Percentiles rank a stretch among this genome's conserved stretches.
These are phyloP conservation scores for Saccopteryx bilineata DNA, from an alignment of 2,113 vertebrate species.

Conservation along the genomic window DNA sequence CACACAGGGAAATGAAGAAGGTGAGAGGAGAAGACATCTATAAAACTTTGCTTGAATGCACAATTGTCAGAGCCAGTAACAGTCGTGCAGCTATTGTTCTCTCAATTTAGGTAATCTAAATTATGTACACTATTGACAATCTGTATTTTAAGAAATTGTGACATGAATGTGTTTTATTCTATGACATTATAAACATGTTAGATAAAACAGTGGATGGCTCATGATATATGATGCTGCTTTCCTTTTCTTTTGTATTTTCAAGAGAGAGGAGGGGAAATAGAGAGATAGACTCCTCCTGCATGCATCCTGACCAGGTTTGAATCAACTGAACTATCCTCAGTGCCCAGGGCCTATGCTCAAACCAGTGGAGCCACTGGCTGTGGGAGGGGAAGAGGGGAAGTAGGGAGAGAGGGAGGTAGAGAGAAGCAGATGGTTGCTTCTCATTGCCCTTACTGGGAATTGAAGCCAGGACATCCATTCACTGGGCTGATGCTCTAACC, in stretches of 20 bases:
- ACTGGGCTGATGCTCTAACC: no score
- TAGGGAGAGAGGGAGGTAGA: no score
- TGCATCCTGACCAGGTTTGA: no score
- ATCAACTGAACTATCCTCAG: no score
- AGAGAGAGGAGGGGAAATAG: no score
- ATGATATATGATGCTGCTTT: not conserved
- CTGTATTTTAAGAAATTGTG: not conserved
- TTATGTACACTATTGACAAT: not conserved
- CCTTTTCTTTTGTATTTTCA: not conserved
- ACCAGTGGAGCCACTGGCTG: no score
- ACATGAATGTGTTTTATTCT: not conserved
- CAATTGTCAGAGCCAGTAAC: not conserved
- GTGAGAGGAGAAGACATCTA: not conserved
- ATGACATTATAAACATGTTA: rapidly evolving
- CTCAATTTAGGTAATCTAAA: not conserved
- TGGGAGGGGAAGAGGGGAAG: no score
- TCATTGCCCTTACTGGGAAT: no score
- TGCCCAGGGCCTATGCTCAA: no score
- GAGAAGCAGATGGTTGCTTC: no score
- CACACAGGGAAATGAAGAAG: not conserved
- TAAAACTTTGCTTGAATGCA: not conserved
- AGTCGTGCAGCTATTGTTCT: not conserved
- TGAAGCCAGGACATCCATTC: no score
- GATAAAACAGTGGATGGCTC: not conserved
- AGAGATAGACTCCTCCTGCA: no score